Percentiles rank a stretch among this genome's conserved stretches.
phyloP scores from a whole-genome alignment of 1,140 invertebrate species.

The Anagrus nilaparvatae region DNA sequence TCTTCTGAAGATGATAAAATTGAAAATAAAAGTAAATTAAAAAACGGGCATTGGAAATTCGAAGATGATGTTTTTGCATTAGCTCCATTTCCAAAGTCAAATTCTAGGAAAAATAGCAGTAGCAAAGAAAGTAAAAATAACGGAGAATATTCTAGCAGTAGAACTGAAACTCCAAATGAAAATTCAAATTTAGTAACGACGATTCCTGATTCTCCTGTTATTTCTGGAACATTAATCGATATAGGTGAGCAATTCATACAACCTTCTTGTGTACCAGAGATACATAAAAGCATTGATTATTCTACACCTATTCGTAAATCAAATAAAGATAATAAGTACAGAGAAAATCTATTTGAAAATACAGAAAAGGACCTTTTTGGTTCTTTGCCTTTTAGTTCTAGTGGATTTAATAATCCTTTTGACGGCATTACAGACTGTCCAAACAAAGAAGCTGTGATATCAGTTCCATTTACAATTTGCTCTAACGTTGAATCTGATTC shows the following conservation, averaged over 20 bases:
- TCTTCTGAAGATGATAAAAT: constrained; percentile 32
- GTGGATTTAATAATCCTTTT: constrained; percentile 33
- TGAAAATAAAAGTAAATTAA: no score
- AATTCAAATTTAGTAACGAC: constrained; percentile 18
- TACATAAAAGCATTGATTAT: constrained; percentile 21
- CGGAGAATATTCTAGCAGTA: constrained; percentile 18
- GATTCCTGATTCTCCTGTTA: constrained; percentile 20
- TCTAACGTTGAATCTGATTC: constrained; percentile 5
- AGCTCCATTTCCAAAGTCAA: constrained; percentile 57
- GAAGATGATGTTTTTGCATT: constrained; percentile 61
- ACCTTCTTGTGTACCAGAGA: constrained; percentile 14
- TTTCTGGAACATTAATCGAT: constrained; percentile 23
- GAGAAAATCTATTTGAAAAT: constrained; percentile 6
- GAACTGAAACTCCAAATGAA: constrained; percentile 19
- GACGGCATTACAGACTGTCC: constrained; percentile 18
- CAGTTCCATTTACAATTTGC: no score
- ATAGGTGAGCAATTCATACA: constrained; percentile 15
- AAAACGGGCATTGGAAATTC: constrained; percentile 31
- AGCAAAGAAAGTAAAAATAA: constrained; percentile 22
- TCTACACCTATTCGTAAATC: constrained; percentile 5
- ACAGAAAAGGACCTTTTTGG: constrained; percentile 43
- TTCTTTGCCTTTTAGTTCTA: constrained; percentile 43
- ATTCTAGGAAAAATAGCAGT: constrained; percentile 32
- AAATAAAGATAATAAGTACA: not conserved
- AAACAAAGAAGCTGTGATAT: no score